Conservation (phyloP, 2,113 vertebrate species). For the Tapirus terrestris region DNA sequence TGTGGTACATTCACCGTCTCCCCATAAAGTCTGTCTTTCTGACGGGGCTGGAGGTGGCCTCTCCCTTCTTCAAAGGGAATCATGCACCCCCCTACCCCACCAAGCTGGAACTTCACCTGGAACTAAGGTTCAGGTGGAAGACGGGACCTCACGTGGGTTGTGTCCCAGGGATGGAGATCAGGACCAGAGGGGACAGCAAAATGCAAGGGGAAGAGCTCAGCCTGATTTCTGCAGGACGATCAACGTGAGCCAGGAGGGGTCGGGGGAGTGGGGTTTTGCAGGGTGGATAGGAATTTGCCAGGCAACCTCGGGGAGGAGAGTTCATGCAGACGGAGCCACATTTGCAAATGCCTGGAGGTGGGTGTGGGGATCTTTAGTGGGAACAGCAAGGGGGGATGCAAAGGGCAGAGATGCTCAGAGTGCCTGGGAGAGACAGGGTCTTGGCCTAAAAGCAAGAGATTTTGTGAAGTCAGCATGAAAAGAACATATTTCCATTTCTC, state of each 20-base stretch:
- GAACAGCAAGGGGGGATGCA: accelerated
- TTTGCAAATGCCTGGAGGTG: neutral
- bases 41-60: accelerated
- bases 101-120: too few species aligned
- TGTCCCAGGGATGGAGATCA: accelerated
- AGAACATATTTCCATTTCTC: neutral
- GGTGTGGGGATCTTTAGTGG: accelerated
- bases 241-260: neutral
- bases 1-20: accelerated
- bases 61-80: neutral
- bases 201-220: accelerated
- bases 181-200: accelerated
- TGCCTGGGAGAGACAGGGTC: accelerated
- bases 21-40: neutral
- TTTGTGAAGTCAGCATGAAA: neutral
- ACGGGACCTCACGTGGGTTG: accelerated
- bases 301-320: accelerated
- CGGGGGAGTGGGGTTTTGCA: neutral
- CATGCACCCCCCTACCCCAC: accelerated
- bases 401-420: accelerated
- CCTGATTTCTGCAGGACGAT: accelerated
- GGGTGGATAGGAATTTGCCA: neutral
- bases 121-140: accelerated
- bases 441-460: neutral
- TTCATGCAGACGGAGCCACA: accelerated